Conservation (phyloP, 2,888 invertebrate genomes). For the Blastobasis adustella region DNA sequence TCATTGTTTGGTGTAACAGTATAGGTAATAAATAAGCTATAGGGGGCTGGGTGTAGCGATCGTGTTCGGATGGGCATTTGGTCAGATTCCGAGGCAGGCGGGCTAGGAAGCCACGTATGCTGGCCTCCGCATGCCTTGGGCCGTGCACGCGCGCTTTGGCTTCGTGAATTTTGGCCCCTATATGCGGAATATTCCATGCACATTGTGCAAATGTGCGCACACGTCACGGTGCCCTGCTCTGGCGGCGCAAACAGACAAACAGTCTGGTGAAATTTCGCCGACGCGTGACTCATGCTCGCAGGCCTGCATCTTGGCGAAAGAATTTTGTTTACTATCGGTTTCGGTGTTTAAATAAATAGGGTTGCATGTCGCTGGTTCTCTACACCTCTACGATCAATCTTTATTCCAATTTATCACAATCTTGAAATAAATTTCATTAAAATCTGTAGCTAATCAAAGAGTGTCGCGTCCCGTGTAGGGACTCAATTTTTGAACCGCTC, state of each 20-base stretch:
- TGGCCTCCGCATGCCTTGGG: constrained; percentile 61
- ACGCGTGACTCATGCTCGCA: too few relatives aligned
- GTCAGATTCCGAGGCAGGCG: constrained; percentile 66
- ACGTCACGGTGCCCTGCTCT: too few relatives aligned
- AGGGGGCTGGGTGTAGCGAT: constrained; percentile 63
- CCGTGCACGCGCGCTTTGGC: constrained; percentile 50
- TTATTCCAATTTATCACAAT: too few relatives aligned
- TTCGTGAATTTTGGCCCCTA: constrained; percentile 62
- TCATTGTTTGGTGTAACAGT: constrained; percentile 37
- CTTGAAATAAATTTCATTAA: too few relatives aligned
- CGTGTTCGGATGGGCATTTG: constrained; percentile 68
- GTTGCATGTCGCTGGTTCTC: too few relatives aligned
- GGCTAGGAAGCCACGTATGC: constrained; percentile 68
- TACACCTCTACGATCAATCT: too few relatives aligned
- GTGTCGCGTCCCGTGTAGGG: too few relatives aligned
- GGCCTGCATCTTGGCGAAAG: too few relatives aligned
- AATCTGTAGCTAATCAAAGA: too few relatives aligned
- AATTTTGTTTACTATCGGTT: too few relatives aligned
- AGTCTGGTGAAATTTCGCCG: neutral
- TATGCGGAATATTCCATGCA: constrained; percentile 59
- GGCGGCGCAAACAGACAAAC: constrained; percentile 2
- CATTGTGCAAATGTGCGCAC: neutral
- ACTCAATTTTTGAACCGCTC: too few relatives aligned
- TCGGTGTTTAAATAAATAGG: too few relatives aligned
- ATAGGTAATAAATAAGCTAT: constrained; percentile 35